Percentiles rank a stretch among this genome's conserved stretches.
phyloP scores from a whole-genome alignment of 2,113 vertebrate species.

The Manacus vitellinus region DNA sequence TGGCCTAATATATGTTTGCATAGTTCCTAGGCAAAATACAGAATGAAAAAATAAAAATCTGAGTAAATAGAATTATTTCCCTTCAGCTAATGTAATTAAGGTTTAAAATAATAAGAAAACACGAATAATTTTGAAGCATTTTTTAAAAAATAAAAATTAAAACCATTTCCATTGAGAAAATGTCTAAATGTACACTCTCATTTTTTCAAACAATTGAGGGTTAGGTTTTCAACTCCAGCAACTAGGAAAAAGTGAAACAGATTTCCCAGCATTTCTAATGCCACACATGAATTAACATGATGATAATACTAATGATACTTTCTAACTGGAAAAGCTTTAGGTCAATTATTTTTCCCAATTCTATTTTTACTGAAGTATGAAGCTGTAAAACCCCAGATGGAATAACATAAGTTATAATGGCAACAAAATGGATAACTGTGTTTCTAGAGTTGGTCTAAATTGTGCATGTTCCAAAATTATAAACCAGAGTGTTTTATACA shows the following conservation, averaged over 20 bases:
- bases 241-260: background rate
- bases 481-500: background rate
- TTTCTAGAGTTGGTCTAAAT: constrained; percentile 14
- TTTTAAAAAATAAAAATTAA: background rate
- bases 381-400: constrained; percentile 42
- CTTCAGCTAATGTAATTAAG: background rate
- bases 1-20: background rate
- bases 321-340: constrained; percentile 30
- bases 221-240: background rate
- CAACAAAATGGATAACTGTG: constrained; percentile 30
- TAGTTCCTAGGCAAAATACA: background rate
- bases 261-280: background rate
- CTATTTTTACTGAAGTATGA: constrained; percentile 34
- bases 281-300: constrained; percentile 10
- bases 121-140: background rate
- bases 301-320: constrained; percentile 21
- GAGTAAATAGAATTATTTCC: background rate
- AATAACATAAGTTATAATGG: constrained; percentile 44
- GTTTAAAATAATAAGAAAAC: background rate
- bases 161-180: background rate
- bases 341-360: constrained; percentile 47
- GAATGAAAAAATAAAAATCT: background rate
- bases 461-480: constrained; percentile 8
- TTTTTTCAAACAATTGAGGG: background rate
- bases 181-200: background rate